Percentiles rank a stretch among this genome's conserved stretches.
These are phyloP conservation scores for Pholis gunnellus DNA, from an alignment of 2,113 vertebrate species.

Conservation along the genomic window DNA sequence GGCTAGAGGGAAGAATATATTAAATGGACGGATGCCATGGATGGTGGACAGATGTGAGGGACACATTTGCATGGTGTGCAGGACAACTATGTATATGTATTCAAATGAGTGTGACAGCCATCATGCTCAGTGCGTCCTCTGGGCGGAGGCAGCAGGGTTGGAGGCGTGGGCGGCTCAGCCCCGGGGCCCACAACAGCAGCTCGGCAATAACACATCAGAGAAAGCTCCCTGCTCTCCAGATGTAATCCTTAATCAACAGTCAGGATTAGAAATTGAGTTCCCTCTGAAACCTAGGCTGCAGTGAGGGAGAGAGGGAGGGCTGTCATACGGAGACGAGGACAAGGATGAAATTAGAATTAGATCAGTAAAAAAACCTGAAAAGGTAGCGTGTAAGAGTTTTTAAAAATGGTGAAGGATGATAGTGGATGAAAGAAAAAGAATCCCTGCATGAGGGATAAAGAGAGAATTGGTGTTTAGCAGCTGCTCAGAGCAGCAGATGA, in stretches of 20 bases:
- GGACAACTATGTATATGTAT: conserved; percentile 33
- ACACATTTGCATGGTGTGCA: conserved; percentile 56
- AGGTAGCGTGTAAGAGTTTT: neutral
- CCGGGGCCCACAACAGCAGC: conserved; percentile 17
- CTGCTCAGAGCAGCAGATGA: conserved; percentile 22
- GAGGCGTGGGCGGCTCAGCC: conserved; percentile 14
- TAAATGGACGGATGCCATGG: neutral
- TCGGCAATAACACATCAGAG: conserved; percentile 27
- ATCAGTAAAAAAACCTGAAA: conserved; percentile 20
- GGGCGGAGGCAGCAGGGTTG: neutral
- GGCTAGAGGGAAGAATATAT: neutral
- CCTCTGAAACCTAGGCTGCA: conserved; percentile 22
- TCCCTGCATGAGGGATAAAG: conserved; percentile 6
- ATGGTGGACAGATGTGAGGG: conserved; percentile 22
- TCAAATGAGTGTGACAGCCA: conserved; percentile 58
- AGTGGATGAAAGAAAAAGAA: conserved; percentile 13
- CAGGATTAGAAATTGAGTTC: conserved; percentile 66
- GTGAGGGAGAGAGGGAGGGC: neutral
- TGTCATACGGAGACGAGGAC: neutral
- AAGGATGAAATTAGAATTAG: conserved; percentile 6
- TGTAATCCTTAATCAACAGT: conserved; percentile 75
- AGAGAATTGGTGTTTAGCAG: conserved; percentile 8
- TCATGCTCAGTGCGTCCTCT: neutral
- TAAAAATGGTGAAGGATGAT: conserved; percentile 12
- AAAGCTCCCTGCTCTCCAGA: conserved; percentile 32